Base-by-base conservation (phyloP, 30 jellyfish, hydroid and myxozoan species). In the Aurelia aurita complex sp. Pacific region DNA sequence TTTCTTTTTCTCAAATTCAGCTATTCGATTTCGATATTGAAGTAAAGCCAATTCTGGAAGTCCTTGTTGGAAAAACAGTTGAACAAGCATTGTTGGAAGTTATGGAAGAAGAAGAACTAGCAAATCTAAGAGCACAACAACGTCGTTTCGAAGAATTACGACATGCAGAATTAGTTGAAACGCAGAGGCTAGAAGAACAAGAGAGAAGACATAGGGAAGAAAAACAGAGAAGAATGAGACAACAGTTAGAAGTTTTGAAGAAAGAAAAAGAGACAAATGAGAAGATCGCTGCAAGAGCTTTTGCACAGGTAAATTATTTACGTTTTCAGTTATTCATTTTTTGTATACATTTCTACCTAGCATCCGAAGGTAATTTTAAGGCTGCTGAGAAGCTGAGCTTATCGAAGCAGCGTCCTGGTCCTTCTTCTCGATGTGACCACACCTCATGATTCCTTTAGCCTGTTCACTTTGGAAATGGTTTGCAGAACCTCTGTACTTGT, bases 121-220 rank as follows among this genome's bases (percentile, higher is more conserved):
- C 97, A 1, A 92, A 92, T 69, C 85, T 92, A 18, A 68, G 98
- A 63, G 98, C 97, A 2, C 98, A 92, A 54, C 98, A 92, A 55
- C 92, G 98, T 18, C 63, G 97, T 19, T 92, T 92, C 84, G 98
- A 92, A 83, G 98, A 92, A 76, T 52, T 87, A 73, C 91, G 98
- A 12, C 77, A 87, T 88, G 98, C 98, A 1, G 98, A 92, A 78
- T 69, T 92, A 46, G 97, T 92, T 19, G 98, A 92, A 73, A 92
- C 98, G 1, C 98, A 92, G 40, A 43, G 98, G 53, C 72, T 92
- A 57, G 98, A 92, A 64, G 98, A 92, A 82, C 98, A 92, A 50
- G 98, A 92, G 51, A 92, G 97, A 77, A 74, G 98, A 42, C 98
- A 92, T 69, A 73, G 98, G 50, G 98, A 92, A 83, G 98, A 92